Base-by-base conservation (phyloP, 2,888 invertebrate species). In the Blera fallax region DNA sequence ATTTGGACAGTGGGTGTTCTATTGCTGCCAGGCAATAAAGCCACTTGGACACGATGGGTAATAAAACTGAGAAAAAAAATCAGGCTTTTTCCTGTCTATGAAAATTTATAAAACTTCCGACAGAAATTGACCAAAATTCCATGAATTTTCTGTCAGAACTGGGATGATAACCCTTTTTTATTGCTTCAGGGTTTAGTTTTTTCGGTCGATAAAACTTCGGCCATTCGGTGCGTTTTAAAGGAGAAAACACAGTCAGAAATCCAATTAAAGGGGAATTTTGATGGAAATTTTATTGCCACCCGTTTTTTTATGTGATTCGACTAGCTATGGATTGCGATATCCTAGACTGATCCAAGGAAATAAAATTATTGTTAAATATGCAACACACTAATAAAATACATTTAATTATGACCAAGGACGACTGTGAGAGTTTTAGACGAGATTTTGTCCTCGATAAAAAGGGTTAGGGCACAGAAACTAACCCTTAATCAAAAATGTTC, bases 251-350 rank as follows among this genome's bases (percentile, higher is more conserved):
- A n/a, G 32, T 4, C 32, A n/a, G 6, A 50, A 65, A 65, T 29
- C 21, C 50, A 65, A 65, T 65, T 65, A 65, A 24, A 34, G 34
- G 6, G 32, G 14, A 58, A 50, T 50, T 50, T 32, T 2, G 24
- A 50, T 65, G 65, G 65, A 50, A 34, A 34, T 65, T 65, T 65
- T 65, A 65, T 37, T 34, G 10, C 48, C 65, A 50, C 24, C 29
- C 21, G n/a, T n/a, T n/a, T n/a, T 64, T 64, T 32, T 32, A 16
- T 48, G 18, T 16, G 14, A 11, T 14, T 40, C 40, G 48, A 32
- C 5, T 32, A 40, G 40, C 11, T 40, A 21, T 58, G 34, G n/a
- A 21, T 7, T 34, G 58, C 10, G 10, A 48, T 10, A 3, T 48
- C 21, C 21, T 21, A 21, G 48, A 7, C 2, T 7, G 43, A 37